These are phyloP conservation scores for Pseudomyrmex sp. DNA, from an alignment of 1,140 invertebrate species.

Conservation along the genomic window DNA sequence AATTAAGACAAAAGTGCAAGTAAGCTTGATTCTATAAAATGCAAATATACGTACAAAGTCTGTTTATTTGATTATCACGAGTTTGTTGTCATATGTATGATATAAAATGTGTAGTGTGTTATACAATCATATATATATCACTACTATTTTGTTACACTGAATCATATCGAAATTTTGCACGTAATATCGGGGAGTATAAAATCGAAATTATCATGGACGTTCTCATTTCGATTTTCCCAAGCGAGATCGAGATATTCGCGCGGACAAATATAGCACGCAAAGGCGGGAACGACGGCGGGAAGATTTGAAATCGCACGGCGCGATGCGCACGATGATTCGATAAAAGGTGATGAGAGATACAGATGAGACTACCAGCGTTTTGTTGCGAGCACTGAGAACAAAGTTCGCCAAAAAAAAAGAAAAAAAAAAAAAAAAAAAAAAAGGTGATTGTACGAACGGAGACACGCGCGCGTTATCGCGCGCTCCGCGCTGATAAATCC, in stretches of 20 bases:
- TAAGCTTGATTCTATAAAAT: too few relatives aligned
- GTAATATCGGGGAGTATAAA: neutral
- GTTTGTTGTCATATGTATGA: too few relatives aligned
- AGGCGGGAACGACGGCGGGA: conserved; percentile 67
- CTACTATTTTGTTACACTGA: neutral
- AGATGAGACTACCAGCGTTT: conserved; percentile 58
- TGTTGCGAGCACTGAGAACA: neutral
- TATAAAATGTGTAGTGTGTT: too few relatives aligned
- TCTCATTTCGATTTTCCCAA: neutral
- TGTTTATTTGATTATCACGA: too few relatives aligned
- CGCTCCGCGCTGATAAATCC: too few relatives aligned
- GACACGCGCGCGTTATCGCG: neutral
- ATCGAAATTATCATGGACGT: neutral
- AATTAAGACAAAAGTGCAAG: too few relatives aligned
- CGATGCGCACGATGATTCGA: conserved; percentile 61
- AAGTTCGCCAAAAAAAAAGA: too few relatives aligned
- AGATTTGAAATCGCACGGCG: conserved; percentile 72
- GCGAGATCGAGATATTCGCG: neutral
- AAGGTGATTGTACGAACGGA: too few relatives aligned
- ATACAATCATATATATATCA: neutral
- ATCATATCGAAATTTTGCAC: neutral
- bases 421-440: too few relatives aligned
- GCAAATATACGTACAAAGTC: too few relatives aligned
- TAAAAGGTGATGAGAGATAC: conserved; percentile 63
- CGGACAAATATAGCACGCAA: neutral